Conservation (phyloP, 2,113 vertebrate species). For the Neogale vison region DNA sequence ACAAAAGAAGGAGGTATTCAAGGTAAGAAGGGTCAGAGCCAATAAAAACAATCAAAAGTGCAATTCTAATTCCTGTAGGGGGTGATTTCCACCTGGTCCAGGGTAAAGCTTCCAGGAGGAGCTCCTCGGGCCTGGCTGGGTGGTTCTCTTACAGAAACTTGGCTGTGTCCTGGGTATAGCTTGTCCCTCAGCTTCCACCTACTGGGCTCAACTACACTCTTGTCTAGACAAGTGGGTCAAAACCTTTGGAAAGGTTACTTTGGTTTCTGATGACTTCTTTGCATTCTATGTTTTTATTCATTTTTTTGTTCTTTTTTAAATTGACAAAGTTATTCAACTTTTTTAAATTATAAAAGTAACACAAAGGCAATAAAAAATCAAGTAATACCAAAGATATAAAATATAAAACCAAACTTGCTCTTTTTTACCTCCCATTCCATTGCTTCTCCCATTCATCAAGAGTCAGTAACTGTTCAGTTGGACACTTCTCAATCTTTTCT, state of each 20-base stretch:
- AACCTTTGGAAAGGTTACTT: conserved; percentile 6
- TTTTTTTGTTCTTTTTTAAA: neutral
- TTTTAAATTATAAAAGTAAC: neutral
- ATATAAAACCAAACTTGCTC: neutral
- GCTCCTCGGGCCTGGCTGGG: neutral
- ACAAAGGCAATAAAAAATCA: neutral
- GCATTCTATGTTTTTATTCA: neutral
- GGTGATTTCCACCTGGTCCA: neutral
- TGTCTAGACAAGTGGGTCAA: neutral
- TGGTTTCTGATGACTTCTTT: neutral
- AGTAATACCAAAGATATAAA: neutral
- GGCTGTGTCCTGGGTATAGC: neutral
- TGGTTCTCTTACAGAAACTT: neutral
- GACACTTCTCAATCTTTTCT: neutral
- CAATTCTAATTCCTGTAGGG: neutral
- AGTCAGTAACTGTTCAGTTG: neutral
- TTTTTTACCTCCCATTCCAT: neutral
- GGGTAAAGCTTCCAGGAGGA: neutral
- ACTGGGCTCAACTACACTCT: neutral
- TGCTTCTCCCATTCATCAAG: neutral
- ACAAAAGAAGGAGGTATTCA: conserved; percentile 42
- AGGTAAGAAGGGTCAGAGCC: neutral
- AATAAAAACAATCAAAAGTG: conserved; percentile 31
- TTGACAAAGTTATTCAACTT: neutral
- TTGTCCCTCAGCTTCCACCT: neutral